Evolutionary conservation across 1,140 invertebrate genomes (phyloP).

Genomic region (Penaeus indicus): DNA sequence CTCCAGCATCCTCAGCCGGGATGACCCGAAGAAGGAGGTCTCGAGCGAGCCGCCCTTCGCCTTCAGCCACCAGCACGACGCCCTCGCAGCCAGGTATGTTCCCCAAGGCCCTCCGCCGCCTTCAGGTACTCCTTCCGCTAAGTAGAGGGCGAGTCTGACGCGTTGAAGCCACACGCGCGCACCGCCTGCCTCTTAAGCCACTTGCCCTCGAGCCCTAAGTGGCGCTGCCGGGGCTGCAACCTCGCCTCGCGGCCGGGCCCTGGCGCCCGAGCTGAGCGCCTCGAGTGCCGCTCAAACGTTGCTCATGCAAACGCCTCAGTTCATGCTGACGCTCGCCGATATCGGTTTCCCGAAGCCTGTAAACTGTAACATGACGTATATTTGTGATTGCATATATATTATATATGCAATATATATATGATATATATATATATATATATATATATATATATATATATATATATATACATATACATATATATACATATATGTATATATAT

Average conservation of each 20-base stretch:
- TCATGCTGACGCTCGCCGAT: too few relatives aligned
- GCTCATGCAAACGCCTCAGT: too few relatives aligned
- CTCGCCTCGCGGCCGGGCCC: too few relatives aligned
- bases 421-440: conserved; percentile 25
- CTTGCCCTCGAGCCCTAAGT: too few relatives aligned
- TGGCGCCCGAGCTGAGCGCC: too few relatives aligned
- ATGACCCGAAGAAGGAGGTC: conserved; percentile 65
- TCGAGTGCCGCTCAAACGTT: too few relatives aligned
- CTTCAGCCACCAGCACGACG: conserved; percentile 54
- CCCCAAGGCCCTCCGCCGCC: background rate
- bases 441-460: conserved; percentile 24
- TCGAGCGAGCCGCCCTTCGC: conserved; percentile 49
- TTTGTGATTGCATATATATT: background rate
- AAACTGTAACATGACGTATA: background rate
- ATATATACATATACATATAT: background rate
- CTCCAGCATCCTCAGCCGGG: conserved; percentile 66
- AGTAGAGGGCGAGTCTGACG: background rate
- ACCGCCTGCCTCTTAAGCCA: too few relatives aligned
- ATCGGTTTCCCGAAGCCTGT: too few relatives aligned
- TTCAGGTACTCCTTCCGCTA: background rate
- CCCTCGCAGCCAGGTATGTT: conserved; percentile 56
- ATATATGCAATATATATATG: background rate
- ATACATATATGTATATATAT: background rate
- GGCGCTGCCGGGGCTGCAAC: too few relatives aligned
- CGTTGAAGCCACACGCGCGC: too few relatives aligned